Evolutionary conservation across 1,140 invertebrate genomes (phyloP).

Genomic region (Saccostrea cuccullata): DNA sequence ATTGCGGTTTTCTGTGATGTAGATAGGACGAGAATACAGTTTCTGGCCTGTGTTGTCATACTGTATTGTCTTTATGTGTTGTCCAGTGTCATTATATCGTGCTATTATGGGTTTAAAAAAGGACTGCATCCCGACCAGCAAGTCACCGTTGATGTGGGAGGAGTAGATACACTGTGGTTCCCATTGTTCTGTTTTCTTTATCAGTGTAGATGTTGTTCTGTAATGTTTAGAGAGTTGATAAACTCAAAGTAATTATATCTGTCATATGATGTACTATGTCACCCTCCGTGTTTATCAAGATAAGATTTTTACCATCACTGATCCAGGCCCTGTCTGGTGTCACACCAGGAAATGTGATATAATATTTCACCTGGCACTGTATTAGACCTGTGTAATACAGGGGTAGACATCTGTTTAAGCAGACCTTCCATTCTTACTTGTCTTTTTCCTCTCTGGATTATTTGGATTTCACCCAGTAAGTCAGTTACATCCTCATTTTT

Average conservation of each 20-base stretch:
- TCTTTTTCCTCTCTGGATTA: not conserved
- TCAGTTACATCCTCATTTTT: not conserved
- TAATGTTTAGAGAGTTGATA: not conserved
- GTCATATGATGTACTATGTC: not conserved
- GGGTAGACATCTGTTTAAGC: not conserved
- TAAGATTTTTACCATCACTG: not conserved
- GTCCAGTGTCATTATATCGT: not conserved
- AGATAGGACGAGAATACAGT: not conserved
- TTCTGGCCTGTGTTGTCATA: not conserved
- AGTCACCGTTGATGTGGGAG: not conserved
- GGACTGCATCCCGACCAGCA: not conserved
- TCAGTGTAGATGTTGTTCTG: not conserved
- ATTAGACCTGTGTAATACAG: not conserved
- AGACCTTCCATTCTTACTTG: not conserved
- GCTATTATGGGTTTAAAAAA: not conserved
- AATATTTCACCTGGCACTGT: not conserved
- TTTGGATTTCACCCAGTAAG: not conserved
- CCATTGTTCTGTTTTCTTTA: not conserved
- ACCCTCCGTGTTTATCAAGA: not conserved
- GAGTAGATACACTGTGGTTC: not conserved
- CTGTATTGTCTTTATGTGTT: not conserved
- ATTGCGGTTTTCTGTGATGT: not conserved
- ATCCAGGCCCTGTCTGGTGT: not conserved
- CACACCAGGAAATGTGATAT: slow-evolving; percentile 1
- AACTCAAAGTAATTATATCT: not conserved